A percentile compares a stretch with the other conserved stretches of the same genome.
phyloP scores from a whole-genome alignment of 2,113 vertebrate species.

The Theristicus caerulescens region DNA sequence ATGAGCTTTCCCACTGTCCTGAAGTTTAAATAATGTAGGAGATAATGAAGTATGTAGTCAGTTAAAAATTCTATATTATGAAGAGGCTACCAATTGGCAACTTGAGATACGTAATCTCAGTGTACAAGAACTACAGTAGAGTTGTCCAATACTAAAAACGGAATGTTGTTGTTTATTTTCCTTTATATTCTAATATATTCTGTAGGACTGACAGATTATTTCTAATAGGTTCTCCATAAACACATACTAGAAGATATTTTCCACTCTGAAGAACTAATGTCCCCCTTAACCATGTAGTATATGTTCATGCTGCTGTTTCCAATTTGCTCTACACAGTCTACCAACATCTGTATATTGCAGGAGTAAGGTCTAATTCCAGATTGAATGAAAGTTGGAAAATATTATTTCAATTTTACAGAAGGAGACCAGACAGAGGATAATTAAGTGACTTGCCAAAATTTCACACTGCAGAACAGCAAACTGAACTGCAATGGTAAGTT shows the following conservation, averaged over 20 bases:
- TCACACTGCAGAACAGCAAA: neutral
- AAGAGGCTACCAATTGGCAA: neutral
- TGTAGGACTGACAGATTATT: neutral
- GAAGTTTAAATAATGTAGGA: neutral
- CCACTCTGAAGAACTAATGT: neutral
- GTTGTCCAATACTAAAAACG: neutral
- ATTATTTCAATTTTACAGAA: neutral
- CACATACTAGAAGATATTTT: neutral
- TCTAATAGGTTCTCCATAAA: neutral
- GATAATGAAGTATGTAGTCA: neutral
- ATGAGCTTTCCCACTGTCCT: neutral
- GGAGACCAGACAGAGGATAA: neutral
- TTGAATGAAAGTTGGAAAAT: neutral
- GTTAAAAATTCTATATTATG: neutral
- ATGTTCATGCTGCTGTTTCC: neutral
- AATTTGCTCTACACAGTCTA: neutral
- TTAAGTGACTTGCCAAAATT: neutral
- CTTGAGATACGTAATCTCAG: neutral
- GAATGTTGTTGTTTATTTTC: neutral
- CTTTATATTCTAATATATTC: neutral
- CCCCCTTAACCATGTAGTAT: neutral
- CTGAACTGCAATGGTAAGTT: neutral
- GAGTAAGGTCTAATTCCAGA: neutral
- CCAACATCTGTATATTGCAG: neutral
- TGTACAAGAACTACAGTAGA: neutral